Evolutionary conservation across 2,113 vertebrate genomes (phyloP), one percentile per base, ranked within the genome.

Genomic region (Lynx canadensis): DNA sequence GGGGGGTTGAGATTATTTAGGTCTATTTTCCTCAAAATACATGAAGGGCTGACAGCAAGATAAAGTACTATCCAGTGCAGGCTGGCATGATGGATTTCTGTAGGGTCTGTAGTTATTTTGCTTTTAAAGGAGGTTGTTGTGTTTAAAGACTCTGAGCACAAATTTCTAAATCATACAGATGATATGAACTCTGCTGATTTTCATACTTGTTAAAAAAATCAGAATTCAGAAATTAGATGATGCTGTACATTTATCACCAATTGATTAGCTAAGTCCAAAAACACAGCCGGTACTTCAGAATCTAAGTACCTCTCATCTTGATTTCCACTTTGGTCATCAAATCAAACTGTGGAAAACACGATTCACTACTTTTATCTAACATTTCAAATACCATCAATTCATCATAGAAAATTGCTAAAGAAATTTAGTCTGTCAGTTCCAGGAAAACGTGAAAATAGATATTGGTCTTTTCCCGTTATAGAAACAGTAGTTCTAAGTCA

Each of bases 371-470:
- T 41, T 88, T 55, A 33, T 84, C 71, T 90, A 78, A 45, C 36
- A 66, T 97, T 66, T 95, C 76, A 83, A 83, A 82, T 57, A n/a
- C 27, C 76, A 78, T 48, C 41, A 82, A 78, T 21, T 78, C 19
- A 52, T 71, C 19, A 21, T 27, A 74, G 73, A 85, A 94, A 92
- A 63, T 48, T 63, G 71, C 74, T 89, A 36, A 86, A 45, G 21
- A 90, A 69, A 76, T 45, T 90, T 18, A 82, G 25, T 91, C 66
- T 57, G 31, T 27, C 31, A 45, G 29, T 87, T 87, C 31, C 31
- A 83, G 76, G 52, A 52, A 88, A 33, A 76, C 7, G n/a, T 81
- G 41, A 71, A 86, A 95, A 41, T 63, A 88, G 86, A n/a, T 60
- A 45, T 1, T 74, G 73, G 50, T 29, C 48, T 71, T 87, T 86